Percentiles rank a stretch among this genome's conserved stretches.
phyloP scores from a whole-genome alignment of 2,797 vertebrate species.

The Otolemur crassicaudatus region DNA sequence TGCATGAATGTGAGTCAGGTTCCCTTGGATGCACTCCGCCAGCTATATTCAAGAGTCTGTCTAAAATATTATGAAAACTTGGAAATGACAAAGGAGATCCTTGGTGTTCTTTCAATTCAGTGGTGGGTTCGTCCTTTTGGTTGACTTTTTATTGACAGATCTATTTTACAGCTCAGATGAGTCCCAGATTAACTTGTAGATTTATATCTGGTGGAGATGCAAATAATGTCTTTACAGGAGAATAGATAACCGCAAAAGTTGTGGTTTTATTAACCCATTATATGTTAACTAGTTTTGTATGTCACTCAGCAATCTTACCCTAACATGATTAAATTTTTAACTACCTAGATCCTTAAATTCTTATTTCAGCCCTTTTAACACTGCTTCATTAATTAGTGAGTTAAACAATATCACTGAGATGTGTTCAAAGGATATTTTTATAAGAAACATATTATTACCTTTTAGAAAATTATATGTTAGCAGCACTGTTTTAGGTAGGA shows the following conservation, averaged over 20 bases:
- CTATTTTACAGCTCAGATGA: background rate
- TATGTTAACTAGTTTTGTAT: background rate
- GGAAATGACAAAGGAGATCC: slow-evolving; percentile 23
- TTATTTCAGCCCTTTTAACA: background rate
- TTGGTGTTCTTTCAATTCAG: background rate
- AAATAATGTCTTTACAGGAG: background rate
- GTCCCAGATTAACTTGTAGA: background rate
- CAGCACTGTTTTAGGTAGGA: background rate
- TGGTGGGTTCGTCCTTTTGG: background rate
- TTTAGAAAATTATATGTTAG: background rate
- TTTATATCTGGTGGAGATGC: background rate
- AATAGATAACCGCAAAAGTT: background rate
- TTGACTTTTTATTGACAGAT: background rate
- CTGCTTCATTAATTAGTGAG: slow-evolving; percentile 8
- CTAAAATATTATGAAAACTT: slow-evolving; percentile 44
- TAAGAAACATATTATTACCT: background rate
- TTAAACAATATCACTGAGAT: slow-evolving; percentile 22
- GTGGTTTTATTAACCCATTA: background rate
- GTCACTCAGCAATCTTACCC: background rate
- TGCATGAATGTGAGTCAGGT: no score
- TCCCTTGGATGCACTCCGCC: background rate
- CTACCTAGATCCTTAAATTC: background rate
- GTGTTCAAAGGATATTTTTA: slow-evolving; percentile 37
- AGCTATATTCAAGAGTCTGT: background rate
- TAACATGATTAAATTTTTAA: slow-evolving; percentile 38